Percentiles rank a stretch among this genome's conserved stretches.
Evolutionary conservation across 1,140 invertebrate species (phyloP).

Genomic region (Formica selysi): DNA sequence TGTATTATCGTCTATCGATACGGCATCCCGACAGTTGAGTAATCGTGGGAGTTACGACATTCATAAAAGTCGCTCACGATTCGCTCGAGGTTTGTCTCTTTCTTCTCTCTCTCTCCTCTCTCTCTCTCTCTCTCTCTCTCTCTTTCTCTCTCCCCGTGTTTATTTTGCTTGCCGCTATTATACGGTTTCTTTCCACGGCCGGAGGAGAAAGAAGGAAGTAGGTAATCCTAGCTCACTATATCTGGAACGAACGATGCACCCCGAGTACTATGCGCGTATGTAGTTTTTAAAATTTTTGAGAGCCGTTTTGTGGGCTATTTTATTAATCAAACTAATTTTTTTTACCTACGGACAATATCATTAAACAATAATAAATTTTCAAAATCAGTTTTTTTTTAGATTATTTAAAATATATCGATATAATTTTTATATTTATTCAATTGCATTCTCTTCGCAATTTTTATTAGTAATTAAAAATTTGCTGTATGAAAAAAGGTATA

Average conservation of each 20-base stretch:
- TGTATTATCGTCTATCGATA: conserved; percentile 64
- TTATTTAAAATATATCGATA: neutral
- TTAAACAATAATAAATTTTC: no score
- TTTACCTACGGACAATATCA: neutral
- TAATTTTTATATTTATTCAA: neutral
- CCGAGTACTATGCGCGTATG: conserved; percentile 22
- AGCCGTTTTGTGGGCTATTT: neutral
- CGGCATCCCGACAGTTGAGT: conserved; percentile 50
- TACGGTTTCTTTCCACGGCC: conserved; percentile 61
- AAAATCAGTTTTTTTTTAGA: neutral
- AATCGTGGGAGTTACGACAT: conserved; percentile 58
- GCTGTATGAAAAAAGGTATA: neutral
- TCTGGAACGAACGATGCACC: conserved; percentile 61
- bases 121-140: conserved; percentile 24
- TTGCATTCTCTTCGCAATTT: neutral
- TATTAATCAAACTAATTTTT: neutral
- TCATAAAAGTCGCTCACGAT: conserved; percentile 63
- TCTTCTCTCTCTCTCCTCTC: conserved; percentile 1
- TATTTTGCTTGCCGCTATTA: conserved; percentile 53
- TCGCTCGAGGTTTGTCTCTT: neutral
- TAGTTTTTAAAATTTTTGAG: conserved; percentile 49
- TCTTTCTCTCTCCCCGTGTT: conserved; percentile 35
- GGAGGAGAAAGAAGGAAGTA: conserved; percentile 61
- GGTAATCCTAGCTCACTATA: conserved; percentile 52
- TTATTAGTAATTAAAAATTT: neutral